phyloP scores from a whole-genome alignment of 2,113 vertebrate species.

The Daboia siamensis region DNA sequence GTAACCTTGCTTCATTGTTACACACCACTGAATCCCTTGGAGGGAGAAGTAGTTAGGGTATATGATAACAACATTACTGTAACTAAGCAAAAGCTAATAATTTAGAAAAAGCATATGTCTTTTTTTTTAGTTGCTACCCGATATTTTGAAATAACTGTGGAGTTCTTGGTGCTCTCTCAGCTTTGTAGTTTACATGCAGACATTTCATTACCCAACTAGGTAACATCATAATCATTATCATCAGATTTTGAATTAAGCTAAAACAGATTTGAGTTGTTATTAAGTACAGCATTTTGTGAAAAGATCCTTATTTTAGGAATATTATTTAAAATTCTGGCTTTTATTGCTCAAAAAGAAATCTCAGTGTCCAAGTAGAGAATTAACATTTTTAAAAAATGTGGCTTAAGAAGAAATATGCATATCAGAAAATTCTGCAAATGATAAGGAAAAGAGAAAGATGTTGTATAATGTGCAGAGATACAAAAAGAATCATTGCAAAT shows the following conservation, averaged over 20 bases:
- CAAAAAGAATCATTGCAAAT: background rate
- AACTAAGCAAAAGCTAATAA: slow-evolving; percentile 68
- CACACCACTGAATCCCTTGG: slow-evolving; percentile 55
- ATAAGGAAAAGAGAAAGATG: background rate
- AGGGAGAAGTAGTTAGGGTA: slow-evolving; percentile 57
- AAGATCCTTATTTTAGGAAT: slow-evolving; percentile 43
- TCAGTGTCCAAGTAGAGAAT: slow-evolving; percentile 51
- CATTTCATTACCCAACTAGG: background rate
- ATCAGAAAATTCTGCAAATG: background rate
- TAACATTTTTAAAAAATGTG: slow-evolving; percentile 14
- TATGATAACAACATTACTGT: slow-evolving; percentile 56
- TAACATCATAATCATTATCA: background rate
- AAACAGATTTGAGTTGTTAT: slow-evolving; percentile 27
- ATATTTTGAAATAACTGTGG: slow-evolving; percentile 41
- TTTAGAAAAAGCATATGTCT: slow-evolving; percentile 45
- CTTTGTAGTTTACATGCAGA: background rate
- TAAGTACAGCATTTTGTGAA: slow-evolving; percentile 34
- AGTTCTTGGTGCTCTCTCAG: background rate
- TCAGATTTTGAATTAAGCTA: background rate
- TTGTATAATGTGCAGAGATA: background rate
- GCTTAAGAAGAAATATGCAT: too few species aligned
- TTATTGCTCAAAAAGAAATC: slow-evolving; percentile 38
- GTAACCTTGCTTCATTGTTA: slow-evolving; percentile 67
- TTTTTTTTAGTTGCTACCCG: slow-evolving; percentile 52
- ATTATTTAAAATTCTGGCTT: slow-evolving; percentile 48